These are phyloP conservation scores for Melinaea marsaeus DNA, from an alignment of 2,888 invertebrate species.

Conservation along the genomic window DNA sequence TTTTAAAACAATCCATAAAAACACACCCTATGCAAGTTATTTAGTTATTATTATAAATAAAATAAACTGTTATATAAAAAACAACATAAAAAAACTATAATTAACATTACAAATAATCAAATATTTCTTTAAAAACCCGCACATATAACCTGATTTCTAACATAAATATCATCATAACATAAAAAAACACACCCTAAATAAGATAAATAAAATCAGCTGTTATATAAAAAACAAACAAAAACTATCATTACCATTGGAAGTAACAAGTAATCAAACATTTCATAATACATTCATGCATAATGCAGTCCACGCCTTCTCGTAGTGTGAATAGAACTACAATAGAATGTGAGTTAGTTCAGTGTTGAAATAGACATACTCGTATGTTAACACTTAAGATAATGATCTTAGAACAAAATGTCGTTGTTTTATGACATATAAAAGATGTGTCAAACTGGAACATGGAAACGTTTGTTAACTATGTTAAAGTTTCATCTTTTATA, in stretches of 20 bases:
- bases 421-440: constrained; percentile 8
- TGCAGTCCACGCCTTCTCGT: constrained; percentile 17
- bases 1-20: no score
- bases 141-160: no score
- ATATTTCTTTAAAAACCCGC: no score
- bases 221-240: neutral
- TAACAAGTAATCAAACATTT: constrained; percentile 17
- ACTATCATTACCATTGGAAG: neutral
- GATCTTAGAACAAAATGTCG: constrained; percentile 10
- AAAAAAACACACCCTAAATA: neutral
- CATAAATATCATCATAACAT: neutral
- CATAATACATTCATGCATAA: constrained; percentile 17
- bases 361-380: constrained; percentile 33
- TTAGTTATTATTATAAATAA: no score
- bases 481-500: no score
- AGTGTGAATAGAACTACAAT: constrained; percentile 24
- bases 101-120: no score
- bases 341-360: constrained; percentile 19
- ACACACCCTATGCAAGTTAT: no score
- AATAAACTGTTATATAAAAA: no score
- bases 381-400: constrained; percentile 19
- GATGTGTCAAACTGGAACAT: neutral
- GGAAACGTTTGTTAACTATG: no score
- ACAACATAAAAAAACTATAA: no score
- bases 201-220: neutral